Evolutionary conservation across 92 coral and sea anemone species (phyloP), one percentile per base, ranked within the genome.

Genomic region (Epizoanthus rinbou): DNA sequence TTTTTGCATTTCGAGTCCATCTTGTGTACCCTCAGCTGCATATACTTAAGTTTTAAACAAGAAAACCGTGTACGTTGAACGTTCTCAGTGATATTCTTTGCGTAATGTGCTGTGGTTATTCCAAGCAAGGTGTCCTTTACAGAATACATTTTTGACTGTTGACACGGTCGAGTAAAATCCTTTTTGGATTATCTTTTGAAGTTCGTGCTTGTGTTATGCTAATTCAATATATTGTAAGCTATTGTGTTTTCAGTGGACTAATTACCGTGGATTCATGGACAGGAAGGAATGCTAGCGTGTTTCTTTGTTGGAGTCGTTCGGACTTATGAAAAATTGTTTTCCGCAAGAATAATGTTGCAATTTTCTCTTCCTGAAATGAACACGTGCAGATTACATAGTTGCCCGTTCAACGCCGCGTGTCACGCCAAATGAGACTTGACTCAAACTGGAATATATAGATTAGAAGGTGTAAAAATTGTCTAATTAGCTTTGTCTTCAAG

Each of bases 221-320:
- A 57, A 75, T 75, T 58, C 47, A 22, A 28, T 75, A 66, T 75
- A 11, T 75, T 75, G 67, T 75, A 28, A 4, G 19, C 68, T 57
- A 75, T 57, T 75, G 33, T 58, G 24, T 75, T 57, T 75, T 65
- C 28, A 75, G 81, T 57, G 57, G 50, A 75, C 81, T 58, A 75
- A 75, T 75, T 75, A 75, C 60, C 52, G 19, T 53, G 45, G 60
- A 25, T 28, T 35, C 66, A 57, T 22, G 14, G 65, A 57, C 81
- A 75, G 67, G 50, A 75, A 62, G 54, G 53, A 75, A 75, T 3
- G 65, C 58, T 71, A 47, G 76, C 76, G 76, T 71, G 76, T 71
- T 71, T 71, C 76, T 45, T 71, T 71, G 76, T 71, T 71, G 24
- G 19, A 71, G n/a, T 22, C 17, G 58, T 71, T 71, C 57, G 21